Percentiles rank a stretch among this genome's conserved stretches.
Evolutionary conservation across 92 coral and sea anemone species (phyloP).

Genomic region (Palythoa grandis): DNA sequence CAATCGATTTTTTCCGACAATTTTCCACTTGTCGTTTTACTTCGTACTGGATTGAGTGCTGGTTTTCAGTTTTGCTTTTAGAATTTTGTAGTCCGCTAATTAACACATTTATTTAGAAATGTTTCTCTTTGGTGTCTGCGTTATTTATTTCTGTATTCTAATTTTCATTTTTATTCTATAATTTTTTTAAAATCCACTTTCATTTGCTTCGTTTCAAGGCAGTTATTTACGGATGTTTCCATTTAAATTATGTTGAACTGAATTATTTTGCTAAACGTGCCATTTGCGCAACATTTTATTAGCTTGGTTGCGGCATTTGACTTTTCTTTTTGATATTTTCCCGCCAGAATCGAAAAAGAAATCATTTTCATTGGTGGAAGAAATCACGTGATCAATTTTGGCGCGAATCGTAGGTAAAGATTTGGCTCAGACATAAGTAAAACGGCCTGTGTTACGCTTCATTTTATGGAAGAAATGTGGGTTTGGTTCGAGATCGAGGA

Average conservation of each 20-base stretch:
- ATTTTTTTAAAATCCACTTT: constrained; percentile 6
- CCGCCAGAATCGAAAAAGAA: constrained; percentile 7
- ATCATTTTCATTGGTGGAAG: constrained; percentile 13
- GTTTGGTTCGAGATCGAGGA: constrained; percentile 20
- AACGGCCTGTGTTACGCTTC: background rate
- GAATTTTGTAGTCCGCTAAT: constrained; percentile 16
- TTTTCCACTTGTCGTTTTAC: constrained; percentile 20
- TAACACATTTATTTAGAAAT: constrained; percentile 4
- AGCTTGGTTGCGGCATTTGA: constrained; percentile 11
- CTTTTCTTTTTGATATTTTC: background rate
- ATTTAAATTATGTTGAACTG: background rate
- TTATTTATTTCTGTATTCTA: constrained; percentile 21
- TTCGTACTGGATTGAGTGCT: constrained; percentile 15
- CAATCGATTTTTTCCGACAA: constrained; percentile 17
- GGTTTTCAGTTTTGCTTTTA: constrained; percentile 15
- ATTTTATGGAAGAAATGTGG: constrained; percentile 1
- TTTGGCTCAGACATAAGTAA: background rate
- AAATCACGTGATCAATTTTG: constrained; percentile 8
- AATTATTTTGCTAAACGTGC: constrained; percentile 4
- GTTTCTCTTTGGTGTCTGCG: constrained; percentile 18
- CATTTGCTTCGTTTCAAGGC: constrained; percentile 20
- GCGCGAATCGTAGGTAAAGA: constrained; percentile 1
- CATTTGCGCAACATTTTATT: background rate
- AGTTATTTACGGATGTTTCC: constrained; percentile 20
- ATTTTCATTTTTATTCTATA: constrained; percentile 4